Evolutionary conservation across 2,888 invertebrate species (phyloP), one percentile per base, ranked within the genome.

Genomic region (Diarsia brunnea): DNA sequence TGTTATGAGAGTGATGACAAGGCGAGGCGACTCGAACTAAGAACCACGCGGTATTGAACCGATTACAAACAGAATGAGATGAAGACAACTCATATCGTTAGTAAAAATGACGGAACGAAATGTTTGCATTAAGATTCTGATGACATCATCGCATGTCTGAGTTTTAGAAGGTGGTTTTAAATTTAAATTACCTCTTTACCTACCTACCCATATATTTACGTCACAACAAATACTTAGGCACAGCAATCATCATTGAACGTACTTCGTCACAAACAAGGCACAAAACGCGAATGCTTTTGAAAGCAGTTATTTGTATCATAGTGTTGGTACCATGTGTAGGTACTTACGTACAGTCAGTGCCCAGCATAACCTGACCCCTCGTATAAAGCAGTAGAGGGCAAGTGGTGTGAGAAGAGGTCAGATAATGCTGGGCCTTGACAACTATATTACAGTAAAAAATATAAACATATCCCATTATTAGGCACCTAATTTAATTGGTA

Each of bases 211-310:
- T 27, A 14, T 21, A 63, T 27, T 53, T 68, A 76, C 53, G 51
- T 38, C 51, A 63, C 24, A 63, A 61, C 4, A 47, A 60, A 51
- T 66, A 69, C 31, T 38, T 61, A 68, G 58, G 68, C 73, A 60
- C 58, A 68, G 38, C 51, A 21, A 75, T 58, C 3, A 70, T 43
- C 43, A 58, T 31, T 49, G 27, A 47, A 64, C 24, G 49, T 61
- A 58, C 11, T 51, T 55, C 24, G 16, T 45, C 51, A 10, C 5
- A 43, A 45, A 72, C 53, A 72, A 78, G 79, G 67, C 73, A 67
- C 67, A 67, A 63, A 78, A 67, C 45, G 73, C 49, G 21, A 78
- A 73, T 47, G 55, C 31, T 67, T 78, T 24, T 51, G 21, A 72
- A 67, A 12, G 14, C 43, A 78, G 65, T 47, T 65, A 31, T 63